These are phyloP conservation scores for Idris sp. DNA, from an alignment of 1,140 invertebrate genomes.

Conservation along the genomic window DNA sequence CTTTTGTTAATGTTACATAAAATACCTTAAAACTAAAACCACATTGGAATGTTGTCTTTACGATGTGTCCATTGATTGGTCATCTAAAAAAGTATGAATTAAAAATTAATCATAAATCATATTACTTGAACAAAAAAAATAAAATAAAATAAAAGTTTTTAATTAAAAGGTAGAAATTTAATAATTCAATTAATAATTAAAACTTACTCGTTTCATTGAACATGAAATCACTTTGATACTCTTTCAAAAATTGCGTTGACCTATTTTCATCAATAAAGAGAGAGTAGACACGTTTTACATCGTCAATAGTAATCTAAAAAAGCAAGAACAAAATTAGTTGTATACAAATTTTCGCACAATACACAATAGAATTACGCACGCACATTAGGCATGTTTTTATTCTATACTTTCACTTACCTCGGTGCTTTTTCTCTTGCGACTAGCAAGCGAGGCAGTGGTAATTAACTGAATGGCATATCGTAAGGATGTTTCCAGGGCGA, in stretches of 20 bases:
- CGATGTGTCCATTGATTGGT: constrained; percentile 67
- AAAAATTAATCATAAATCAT: constrained; percentile 1
- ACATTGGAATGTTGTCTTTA: constrained; percentile 45
- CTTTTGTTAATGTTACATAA: constrained; percentile 7
- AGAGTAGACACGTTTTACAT: constrained; percentile 96
- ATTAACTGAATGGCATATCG: constrained; percentile 99
- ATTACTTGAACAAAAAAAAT: too few relatives aligned
- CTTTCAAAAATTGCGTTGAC: constrained; percentile 94
- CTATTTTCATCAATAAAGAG: constrained; percentile 96
- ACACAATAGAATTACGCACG: too few relatives aligned
- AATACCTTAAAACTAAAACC: constrained; percentile 16
- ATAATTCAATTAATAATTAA: too few relatives aligned
- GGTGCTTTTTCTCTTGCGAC: constrained; percentile 88
- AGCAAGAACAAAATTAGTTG: constrained; percentile 23
- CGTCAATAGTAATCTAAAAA: constrained; percentile 87
- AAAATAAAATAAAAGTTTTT: too few relatives aligned
- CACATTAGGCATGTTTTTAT: not conserved
- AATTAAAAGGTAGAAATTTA: too few relatives aligned
- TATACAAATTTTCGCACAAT: too few relatives aligned
- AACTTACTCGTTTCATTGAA: constrained; percentile 84
- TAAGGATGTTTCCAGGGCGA: constrained; percentile 94
- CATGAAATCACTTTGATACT: constrained; percentile 98
- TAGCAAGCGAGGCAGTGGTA: constrained; percentile 94
- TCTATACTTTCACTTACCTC: constrained; percentile 80
- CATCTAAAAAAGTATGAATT: constrained; percentile 51